Percentiles rank a stretch among this genome's conserved stretches.
Conservation (phyloP, 2,113 vertebrate species). For the Entosphenus tridentatus region DNA sequence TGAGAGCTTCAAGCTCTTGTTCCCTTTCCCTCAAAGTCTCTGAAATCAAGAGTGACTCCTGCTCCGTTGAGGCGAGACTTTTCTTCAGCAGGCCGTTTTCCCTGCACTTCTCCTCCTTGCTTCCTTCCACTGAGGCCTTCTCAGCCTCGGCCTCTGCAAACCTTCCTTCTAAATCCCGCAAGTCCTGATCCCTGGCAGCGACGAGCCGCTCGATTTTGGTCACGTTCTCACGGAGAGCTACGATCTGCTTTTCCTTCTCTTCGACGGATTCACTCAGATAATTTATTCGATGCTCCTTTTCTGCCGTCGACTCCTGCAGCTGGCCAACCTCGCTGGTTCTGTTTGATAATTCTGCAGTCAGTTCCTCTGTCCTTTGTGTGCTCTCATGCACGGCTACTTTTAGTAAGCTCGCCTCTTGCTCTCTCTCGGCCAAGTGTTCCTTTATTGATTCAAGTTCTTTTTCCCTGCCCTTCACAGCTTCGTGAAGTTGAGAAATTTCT, state of each 20-base stretch:
- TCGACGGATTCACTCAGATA: background rate
- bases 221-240: background rate
- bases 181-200: background rate
- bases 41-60: too few species aligned
- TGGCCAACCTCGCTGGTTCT: background rate
- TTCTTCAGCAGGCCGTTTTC: slow-evolving; percentile 1
- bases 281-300: background rate
- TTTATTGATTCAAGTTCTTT: background rate
- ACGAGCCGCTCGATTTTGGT: background rate
- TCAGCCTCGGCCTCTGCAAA: background rate
- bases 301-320: background rate
- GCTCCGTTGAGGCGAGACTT: background rate
- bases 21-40: background rate
- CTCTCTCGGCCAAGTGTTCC: background rate
- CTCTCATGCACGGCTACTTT: background rate
- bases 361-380: background rate
- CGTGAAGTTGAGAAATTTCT: background rate
- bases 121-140: background rate
- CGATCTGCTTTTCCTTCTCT: background rate
- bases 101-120: background rate
- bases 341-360: background rate
- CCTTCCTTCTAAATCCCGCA: background rate
- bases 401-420: background rate
- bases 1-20: slow-evolving; percentile 2
- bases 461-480: background rate